Conservation (phyloP, 2,888 invertebrate genomes). For the Eupithecia inturbata region DNA sequence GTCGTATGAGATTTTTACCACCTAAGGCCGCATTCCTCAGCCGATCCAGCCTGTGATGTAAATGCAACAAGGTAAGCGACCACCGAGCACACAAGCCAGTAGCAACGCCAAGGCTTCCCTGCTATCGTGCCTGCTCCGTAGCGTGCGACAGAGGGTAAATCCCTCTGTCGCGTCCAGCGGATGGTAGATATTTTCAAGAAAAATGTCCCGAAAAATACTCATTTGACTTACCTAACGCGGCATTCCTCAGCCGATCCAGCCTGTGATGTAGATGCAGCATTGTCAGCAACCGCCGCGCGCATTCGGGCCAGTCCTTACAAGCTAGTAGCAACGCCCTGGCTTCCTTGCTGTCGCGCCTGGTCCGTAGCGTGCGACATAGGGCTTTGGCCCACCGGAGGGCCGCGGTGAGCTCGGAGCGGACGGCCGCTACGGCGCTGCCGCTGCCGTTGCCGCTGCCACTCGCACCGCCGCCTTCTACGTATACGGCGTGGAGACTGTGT, state of each 20-base stretch:
- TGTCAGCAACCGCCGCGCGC: constrained; percentile 93
- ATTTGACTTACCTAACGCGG: constrained; percentile 31
- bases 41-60: constrained; percentile 86
- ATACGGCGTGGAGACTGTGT: constrained; percentile 95
- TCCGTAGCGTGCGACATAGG: constrained; percentile 88
- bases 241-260: constrained; percentile 29
- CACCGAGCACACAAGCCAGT: constrained; percentile 89
- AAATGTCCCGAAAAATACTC: too few species aligned
- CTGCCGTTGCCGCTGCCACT: constrained; percentile 88
- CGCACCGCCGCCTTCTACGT: constrained; percentile 92
- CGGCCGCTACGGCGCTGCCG: constrained; percentile 70
- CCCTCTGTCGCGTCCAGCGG: constrained; percentile 89
- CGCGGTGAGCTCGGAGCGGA: constrained; percentile 94
- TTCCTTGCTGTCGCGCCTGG: constrained; percentile 87
- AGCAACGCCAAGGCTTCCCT: constrained; percentile 87
- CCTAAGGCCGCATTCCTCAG: constrained; percentile 36
- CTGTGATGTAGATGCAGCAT: constrained; percentile 93
- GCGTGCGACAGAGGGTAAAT: constrained; percentile 88
- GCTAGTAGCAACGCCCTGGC: constrained; percentile 86
- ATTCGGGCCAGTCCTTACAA: constrained; percentile 95
- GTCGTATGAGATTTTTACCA: too few species aligned
- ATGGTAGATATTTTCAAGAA: constrained; percentile 76
- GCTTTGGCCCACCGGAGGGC: constrained; percentile 91
- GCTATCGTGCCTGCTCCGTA: constrained; percentile 87
- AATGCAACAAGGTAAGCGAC: constrained; percentile 93